Evolutionary conservation across 2,888 invertebrate species (phyloP).

Genomic region (Ichneumoninae sp.): DNA sequence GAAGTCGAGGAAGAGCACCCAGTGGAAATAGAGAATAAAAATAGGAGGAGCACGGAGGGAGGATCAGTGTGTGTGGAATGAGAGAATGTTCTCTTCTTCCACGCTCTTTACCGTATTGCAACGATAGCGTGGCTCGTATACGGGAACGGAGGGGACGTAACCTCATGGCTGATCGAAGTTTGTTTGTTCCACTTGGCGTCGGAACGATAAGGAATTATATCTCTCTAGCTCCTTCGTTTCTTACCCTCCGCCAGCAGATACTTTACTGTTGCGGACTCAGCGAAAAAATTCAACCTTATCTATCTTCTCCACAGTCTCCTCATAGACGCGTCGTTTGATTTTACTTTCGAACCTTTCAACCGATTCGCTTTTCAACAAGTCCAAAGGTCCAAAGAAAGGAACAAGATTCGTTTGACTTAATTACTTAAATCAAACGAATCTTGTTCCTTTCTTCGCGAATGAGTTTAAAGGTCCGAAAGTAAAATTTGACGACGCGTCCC

Average conservation of each 20-base stretch:
- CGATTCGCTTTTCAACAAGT: conserved; percentile 3
- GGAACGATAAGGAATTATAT: conserved; percentile 74
- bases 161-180: conserved; percentile 72
- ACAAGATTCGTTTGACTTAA: neutral
- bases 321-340: conserved; percentile 59
- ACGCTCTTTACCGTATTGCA: conserved; percentile 72
- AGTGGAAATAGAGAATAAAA: conserved; percentile 42
- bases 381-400: neutral
- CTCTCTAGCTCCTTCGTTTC: conserved; percentile 52
- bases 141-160: conserved; percentile 52
- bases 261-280: conserved; percentile 73
- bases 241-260: conserved; percentile 20
- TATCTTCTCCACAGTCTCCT: conserved; percentile 21
- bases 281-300: conserved; percentile 59
- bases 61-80: conserved; percentile 24
- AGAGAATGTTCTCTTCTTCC: conserved; percentile 49
- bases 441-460: too few species aligned
- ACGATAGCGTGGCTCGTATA: conserved; percentile 62
- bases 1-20: conserved; percentile 36
- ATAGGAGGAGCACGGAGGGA: conserved; percentile 34
- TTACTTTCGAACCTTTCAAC: conserved; percentile 12
- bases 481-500: too few species aligned
- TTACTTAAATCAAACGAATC: neutral
- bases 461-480: too few species aligned
- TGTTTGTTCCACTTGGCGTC: conserved; percentile 76